phyloP scores from a whole-genome alignment of 35 echinoderm and acorn worm genomes.

The Stichopus chloronotus region DNA sequence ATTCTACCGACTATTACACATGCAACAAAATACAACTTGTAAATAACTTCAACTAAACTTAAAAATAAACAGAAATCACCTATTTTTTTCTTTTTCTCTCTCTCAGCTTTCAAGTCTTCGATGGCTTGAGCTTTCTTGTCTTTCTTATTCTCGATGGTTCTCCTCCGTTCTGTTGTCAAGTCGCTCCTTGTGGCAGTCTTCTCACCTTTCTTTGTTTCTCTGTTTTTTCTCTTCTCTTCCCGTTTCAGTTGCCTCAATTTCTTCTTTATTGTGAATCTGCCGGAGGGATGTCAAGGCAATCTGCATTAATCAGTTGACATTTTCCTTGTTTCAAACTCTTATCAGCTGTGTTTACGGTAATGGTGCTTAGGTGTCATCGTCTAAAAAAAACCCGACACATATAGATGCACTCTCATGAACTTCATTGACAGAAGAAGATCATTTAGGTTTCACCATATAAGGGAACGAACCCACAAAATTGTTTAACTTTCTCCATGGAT shows the following conservation, averaged over 20 bases:
- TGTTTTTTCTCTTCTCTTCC: conserved; percentile 65
- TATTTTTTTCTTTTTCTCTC: conserved; percentile 94
- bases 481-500: no score
- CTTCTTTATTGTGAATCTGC: conserved; percentile 90
- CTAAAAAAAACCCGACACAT: no score
- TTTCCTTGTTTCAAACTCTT: no score
- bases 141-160: conserved; percentile 79
- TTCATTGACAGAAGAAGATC: no score
- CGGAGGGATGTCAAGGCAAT: background rate
- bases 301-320: background rate
- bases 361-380: no score
- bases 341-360: no score
- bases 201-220: conserved; percentile 65
- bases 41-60: no score
- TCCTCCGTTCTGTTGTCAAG: conserved; percentile 76
- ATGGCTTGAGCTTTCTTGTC: conserved; percentile 87
- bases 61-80: conserved; percentile 35
- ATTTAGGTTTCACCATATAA: no score
- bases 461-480: no score
- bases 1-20: no score
- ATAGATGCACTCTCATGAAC: no score
- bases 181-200: conserved; percentile 57
- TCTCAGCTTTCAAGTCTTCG: conserved; percentile 80
- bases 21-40: no score
- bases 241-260: conserved; percentile 89